Conservation (phyloP, 2,113 vertebrate species). For the Gasterosteus nipponicus region DNA sequence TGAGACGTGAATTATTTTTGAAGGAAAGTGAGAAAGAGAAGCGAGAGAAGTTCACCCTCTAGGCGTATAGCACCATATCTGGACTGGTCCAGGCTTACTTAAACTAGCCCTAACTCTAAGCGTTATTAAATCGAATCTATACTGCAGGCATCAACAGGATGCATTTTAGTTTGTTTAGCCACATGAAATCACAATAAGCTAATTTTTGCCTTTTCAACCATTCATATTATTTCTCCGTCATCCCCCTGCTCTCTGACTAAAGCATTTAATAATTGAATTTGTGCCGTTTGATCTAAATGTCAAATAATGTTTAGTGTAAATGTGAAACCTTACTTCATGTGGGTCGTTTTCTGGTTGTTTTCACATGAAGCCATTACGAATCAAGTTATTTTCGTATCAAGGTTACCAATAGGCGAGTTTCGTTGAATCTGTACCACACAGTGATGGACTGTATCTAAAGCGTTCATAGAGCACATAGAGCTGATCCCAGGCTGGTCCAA, state of each 20-base stretch:
- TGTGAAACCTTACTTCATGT: not conserved
- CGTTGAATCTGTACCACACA: not conserved
- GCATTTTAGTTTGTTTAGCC: not conserved
- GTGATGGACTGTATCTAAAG: not conserved
- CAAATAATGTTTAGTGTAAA: not conserved
- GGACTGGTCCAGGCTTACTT: too few relatives aligned
- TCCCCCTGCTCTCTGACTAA: not conserved
- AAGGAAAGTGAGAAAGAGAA: too few relatives aligned
- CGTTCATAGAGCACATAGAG: not conserved
- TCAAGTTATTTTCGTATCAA: not conserved
- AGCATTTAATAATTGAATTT: not conserved
- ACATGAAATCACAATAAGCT: not conserved
- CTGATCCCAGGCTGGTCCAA: not conserved
- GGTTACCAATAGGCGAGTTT: not conserved
- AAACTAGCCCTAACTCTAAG: too few relatives aligned
- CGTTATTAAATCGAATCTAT: too few relatives aligned
- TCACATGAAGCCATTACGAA: not conserved
- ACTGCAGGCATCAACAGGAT: too few relatives aligned
- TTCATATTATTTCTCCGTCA: not conserved
- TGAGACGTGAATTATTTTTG: too few relatives aligned
- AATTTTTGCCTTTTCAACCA: not conserved
- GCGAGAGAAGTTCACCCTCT: too few relatives aligned
- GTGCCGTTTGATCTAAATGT: not conserved
- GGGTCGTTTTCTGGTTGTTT: not conserved
- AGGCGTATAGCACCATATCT: too few relatives aligned